A percentile compares a stretch with the other conserved stretches of the same genome.
Conservation (phyloP, 2,113 vertebrate genomes). For the Crotalus helleri region DNA sequence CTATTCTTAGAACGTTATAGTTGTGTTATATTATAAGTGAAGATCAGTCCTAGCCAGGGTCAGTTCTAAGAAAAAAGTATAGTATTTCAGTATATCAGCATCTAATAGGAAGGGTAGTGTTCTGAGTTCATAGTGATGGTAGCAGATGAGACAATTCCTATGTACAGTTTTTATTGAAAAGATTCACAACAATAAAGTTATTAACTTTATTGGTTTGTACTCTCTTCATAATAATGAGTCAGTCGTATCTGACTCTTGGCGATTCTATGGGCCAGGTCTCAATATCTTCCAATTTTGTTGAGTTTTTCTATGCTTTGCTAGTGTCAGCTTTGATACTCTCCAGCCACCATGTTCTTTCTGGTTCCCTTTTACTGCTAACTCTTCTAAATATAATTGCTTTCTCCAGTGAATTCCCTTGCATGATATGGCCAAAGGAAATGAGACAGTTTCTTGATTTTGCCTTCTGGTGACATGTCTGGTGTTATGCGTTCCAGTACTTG, state of each 20-base stretch:
- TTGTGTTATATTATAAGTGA: neutral
- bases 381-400: neutral
- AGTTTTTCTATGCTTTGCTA: neutral
- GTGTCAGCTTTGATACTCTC: neutral
- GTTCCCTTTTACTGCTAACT: neutral
- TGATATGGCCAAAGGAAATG: neutral
- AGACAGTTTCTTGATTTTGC: neutral
- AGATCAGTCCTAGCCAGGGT: neutral
- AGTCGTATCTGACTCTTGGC: neutral
- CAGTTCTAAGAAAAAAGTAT: neutral
- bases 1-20: neutral
- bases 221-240: neutral
- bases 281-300: neutral
- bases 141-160: neutral
- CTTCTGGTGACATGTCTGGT: neutral
- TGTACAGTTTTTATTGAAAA: neutral
- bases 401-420: neutral
- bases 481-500: neutral
- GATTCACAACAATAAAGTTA: neutral
- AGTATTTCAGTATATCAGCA: neutral
- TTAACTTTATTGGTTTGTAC: neutral
- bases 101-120: neutral
- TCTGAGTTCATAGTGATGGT: neutral
- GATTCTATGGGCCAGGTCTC: neutral
- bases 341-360: neutral